Percentiles rank a stretch among this genome's conserved stretches.
Conservation (phyloP, 2,797 vertebrate genomes). For the Meda fulgida region DNA sequence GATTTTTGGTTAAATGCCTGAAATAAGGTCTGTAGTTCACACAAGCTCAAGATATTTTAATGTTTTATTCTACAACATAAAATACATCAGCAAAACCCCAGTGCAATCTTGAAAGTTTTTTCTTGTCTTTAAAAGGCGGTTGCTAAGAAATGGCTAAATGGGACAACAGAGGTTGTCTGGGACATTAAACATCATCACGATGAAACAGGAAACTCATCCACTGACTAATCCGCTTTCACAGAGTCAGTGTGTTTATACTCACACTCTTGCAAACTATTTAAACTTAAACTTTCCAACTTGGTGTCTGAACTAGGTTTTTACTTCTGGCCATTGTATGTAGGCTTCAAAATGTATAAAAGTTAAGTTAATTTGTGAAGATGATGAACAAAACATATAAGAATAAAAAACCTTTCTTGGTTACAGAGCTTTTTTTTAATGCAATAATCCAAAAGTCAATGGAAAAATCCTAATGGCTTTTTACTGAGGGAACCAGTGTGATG, state of each 20-base stretch:
- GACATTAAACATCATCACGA: not conserved
- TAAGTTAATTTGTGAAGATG: not conserved
- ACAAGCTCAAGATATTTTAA: too few relatives aligned
- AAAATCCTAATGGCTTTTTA: not conserved
- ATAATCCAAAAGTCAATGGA: not conserved
- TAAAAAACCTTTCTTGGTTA: not conserved
- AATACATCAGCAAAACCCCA: not conserved
- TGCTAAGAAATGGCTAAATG: not conserved
- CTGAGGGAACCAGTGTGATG: not conserved
- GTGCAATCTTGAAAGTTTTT: not conserved
- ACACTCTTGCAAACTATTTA: too few relatives aligned
- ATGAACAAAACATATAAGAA: not conserved
- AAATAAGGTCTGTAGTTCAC: not conserved
- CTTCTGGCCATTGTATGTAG: too few relatives aligned
- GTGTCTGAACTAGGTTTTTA: too few relatives aligned
- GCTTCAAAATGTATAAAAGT: not conserved
- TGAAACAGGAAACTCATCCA: not conserved
- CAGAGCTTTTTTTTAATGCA: not conserved
- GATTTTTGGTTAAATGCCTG: not conserved
- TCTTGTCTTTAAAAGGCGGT: not conserved
- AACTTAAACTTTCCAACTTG: too few relatives aligned
- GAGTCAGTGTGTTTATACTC: too few relatives aligned
- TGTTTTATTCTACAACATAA: not conserved
- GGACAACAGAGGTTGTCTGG: not conserved
- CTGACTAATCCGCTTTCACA: not conserved